These are phyloP conservation scores for Ametastegia equiseti DNA, from an alignment of 2,888 invertebrate genomes.

Conservation along the genomic window DNA sequence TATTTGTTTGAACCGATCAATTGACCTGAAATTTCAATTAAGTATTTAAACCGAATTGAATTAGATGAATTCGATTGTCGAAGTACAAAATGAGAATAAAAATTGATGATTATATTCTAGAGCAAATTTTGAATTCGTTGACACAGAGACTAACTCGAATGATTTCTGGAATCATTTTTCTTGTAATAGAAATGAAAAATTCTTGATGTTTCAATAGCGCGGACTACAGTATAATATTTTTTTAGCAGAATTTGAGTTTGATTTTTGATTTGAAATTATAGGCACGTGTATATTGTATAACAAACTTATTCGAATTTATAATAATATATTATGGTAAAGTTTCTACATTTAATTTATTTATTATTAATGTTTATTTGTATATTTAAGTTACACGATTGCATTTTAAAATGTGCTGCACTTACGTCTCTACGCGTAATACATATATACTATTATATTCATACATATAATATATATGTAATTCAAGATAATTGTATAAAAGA, in stretches of 20 bases:
- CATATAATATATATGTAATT: slow-evolving; percentile 17
- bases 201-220: no score
- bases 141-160: background rate
- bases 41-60: no score
- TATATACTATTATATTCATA: slow-evolving; percentile 16
- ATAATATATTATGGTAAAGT: slow-evolving; percentile 3
- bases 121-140: background rate
- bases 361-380: slow-evolving; percentile 30
- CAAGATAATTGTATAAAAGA: slow-evolving; percentile 35
- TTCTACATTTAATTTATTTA: slow-evolving; percentile 32
- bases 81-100: no score
- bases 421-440: slow-evolving; percentile 7
- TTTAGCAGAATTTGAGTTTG: no score
- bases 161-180: background rate
- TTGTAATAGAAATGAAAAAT: no score
- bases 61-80: no score
- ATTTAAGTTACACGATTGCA: slow-evolving; percentile 34
- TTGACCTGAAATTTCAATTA: background rate
- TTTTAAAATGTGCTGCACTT: slow-evolving; percentile 12
- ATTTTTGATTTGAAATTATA: no score
- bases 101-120: background rate
- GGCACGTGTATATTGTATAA: no score
- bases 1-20: background rate
- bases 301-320: no score
- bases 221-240: no score